Base-by-base conservation (phyloP, 2,113 vertebrate species). In the Garra rufa region DNA sequence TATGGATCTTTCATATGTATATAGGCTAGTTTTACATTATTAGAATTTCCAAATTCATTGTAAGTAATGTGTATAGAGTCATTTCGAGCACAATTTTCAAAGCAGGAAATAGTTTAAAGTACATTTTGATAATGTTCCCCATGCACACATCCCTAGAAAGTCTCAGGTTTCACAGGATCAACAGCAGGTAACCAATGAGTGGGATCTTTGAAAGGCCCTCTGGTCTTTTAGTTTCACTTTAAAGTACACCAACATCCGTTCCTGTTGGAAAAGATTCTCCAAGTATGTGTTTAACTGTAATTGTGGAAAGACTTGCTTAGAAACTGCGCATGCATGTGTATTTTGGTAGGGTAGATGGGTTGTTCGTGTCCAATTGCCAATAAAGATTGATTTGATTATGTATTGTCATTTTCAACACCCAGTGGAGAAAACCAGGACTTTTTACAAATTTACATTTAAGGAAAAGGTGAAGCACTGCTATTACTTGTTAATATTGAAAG, bases 311-410 rank as follows among this genome's bases (percentile, higher is more conserved):
- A 95, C 94, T 95, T 80, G 95, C 92, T 93, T 95, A 95, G 94
- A 92, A 92, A 95, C 95, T 94, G 93, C 94, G 94, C 95, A 94
- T 97, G 96, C 97, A 96, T 97, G 96, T 96, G 95, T 95, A 92
- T 96, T 94, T 97, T 94, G 92, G 92, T 96, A 96, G 96, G 95
- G 90, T 96, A 94, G 96, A 95, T 93, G 95, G 92, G 95, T 94
- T 97, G 95, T 97, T 95, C 91, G 93, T 94, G 94, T 96, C 93
- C 92, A 92, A 94, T 96, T 92, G 79, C 87, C 92, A 90, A 95
- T 94, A 93, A 94, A 94, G 86, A 90, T 90, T 90, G 90, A 82
- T 88, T 88, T 81, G 87, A 84, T 81, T 83, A 81, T 59, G 70
- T 21, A n/a, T 76, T 55, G 46, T 10, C 48, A 34, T 52, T 5